Conservation (phyloP, 2,113 vertebrate genomes). For the Colistium nudipinnis region DNA sequence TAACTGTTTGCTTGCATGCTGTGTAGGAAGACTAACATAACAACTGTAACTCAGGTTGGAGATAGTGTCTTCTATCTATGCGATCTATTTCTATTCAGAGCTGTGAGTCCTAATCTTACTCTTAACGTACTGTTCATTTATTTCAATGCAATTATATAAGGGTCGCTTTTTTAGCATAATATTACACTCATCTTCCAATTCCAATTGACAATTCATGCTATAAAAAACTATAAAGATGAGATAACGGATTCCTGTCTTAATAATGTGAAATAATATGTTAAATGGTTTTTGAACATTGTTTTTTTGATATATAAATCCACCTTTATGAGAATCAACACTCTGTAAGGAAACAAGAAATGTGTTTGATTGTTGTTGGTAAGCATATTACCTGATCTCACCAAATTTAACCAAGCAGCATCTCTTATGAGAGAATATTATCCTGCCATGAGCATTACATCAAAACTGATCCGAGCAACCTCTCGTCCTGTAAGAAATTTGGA, state of each 20-base stretch:
- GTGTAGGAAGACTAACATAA: neutral
- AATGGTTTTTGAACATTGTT: too few species aligned
- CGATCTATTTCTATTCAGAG: too few species aligned
- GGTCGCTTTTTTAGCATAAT: too few species aligned
- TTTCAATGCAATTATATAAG: too few species aligned
- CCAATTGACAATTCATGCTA: too few species aligned
- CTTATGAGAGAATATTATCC: neutral
- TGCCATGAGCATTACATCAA: neutral
- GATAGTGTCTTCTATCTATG: too few species aligned
- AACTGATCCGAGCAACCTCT: neutral
- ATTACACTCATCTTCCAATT: neutral
- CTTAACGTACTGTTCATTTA: too few species aligned
- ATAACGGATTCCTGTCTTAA: too few species aligned
- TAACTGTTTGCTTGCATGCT: neutral
- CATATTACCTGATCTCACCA: neutral
- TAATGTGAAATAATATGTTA: constrained; percentile 31
- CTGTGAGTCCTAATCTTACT: too few species aligned
- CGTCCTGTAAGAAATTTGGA: neutral
- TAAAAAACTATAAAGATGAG: too few species aligned
- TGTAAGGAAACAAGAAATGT: neutral
- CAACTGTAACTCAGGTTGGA: too few species aligned
- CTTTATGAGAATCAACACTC: neutral
- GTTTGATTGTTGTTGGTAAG: neutral
- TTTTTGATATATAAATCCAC: neutral
- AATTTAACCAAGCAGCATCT: constrained; percentile 4